Evolutionary conservation across 1,140 invertebrate genomes (phyloP).

Genomic region (Camponotus vicinus): DNA sequence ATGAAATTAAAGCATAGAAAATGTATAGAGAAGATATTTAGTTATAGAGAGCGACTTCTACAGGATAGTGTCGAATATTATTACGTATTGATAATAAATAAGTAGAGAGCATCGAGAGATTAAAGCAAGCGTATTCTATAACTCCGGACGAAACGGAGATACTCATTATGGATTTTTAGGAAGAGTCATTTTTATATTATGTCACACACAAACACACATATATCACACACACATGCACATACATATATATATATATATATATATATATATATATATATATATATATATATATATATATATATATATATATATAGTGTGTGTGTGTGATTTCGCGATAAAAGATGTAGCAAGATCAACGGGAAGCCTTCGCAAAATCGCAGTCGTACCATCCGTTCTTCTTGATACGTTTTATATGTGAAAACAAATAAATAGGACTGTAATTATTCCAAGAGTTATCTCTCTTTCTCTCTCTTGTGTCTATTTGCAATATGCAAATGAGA

Average conservation of each 20-base stretch:
- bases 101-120: constrained; percentile 36
- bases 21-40: constrained; percentile 75
- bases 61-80: constrained; percentile 60
- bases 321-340: constrained; percentile 36
- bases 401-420: constrained; percentile 71
- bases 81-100: constrained; percentile 59
- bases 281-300: too few relatives aligned
- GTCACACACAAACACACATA: background rate
- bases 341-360: constrained; percentile 59
- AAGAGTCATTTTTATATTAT: constrained; percentile 76
- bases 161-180: constrained; percentile 62
- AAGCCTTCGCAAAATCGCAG: background rate
- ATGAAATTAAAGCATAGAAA: constrained; percentile 55
- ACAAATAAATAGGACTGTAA: constrained; percentile 71
- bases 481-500: background rate
- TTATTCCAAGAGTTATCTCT: constrained; percentile 56
- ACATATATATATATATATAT: background rate
- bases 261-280: too few relatives aligned
- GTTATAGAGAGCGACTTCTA: constrained; percentile 57
- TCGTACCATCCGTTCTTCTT: constrained; percentile 40
- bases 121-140: constrained; percentile 44
- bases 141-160: background rate
- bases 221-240: too few relatives aligned
- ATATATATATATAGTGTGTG: too few relatives aligned
- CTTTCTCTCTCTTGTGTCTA: background rate